A percentile compares a stretch with the other conserved stretches of the same genome.
phyloP scores from a whole-genome alignment of 2,888 invertebrate genomes.

The Cantharis lateralis region DNA sequence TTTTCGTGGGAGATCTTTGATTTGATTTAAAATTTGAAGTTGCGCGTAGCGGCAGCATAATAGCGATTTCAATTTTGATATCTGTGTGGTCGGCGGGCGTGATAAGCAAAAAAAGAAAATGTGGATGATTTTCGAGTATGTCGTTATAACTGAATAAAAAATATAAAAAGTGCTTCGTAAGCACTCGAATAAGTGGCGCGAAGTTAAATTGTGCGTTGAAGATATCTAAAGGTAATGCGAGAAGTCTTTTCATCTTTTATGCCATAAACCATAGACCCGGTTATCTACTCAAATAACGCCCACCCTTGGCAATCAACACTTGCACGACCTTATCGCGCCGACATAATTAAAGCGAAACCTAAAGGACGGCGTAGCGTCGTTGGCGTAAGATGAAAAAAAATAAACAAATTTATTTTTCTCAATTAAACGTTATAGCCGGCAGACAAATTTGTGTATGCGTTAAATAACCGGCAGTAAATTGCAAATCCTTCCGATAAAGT shows the following conservation, averaged over 20 bases:
- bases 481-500: neutral
- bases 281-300: constrained; percentile 44
- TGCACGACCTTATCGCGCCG: constrained; percentile 24
- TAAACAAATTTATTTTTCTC: neutral
- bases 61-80: neutral
- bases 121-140: constrained; percentile 1
- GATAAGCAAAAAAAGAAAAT: neutral
- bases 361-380: neutral
- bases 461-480: neutral
- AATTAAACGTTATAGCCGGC: neutral
- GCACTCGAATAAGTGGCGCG: constrained; percentile 39
- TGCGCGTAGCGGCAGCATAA: neutral
- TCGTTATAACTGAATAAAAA: constrained; percentile 17
- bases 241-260: constrained; percentile 40
- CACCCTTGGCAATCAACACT: constrained; percentile 17
- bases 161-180: constrained; percentile 38
- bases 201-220: constrained; percentile 45
- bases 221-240: constrained; percentile 43
- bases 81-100: neutral
- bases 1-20: no score
- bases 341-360: constrained; percentile 11
- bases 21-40: no score
- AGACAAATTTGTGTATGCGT: neutral
- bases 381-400: neutral
- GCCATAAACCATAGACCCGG: constrained; percentile 44